phyloP scores from a whole-genome alignment of 2,797 vertebrate species.

The Etheostoma perlongum region DNA sequence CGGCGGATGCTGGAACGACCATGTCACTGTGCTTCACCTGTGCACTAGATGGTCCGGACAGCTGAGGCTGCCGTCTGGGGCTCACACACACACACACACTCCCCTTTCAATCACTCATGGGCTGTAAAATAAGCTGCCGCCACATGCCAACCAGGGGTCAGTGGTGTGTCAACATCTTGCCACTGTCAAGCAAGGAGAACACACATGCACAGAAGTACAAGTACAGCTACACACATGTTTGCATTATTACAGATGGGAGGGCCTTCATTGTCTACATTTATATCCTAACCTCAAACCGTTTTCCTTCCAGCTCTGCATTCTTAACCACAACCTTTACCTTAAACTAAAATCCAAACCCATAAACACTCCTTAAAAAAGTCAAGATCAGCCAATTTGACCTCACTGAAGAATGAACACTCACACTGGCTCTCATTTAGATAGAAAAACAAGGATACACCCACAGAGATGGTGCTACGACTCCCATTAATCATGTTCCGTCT shows the following conservation, averaged over 20 bases:
- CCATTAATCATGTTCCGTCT: conserved; percentile 24
- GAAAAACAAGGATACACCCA: conserved; percentile 24
- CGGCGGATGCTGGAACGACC: conserved; percentile 55
- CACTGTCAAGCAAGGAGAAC: conserved; percentile 49
- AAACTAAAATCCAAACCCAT: conserved; percentile 43
- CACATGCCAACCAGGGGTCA: conserved; percentile 69
- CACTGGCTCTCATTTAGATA: conserved; percentile 20
- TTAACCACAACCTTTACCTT: conserved; percentile 52
- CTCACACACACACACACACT: conserved; percentile 43
- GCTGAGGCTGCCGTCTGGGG: conserved; percentile 40
- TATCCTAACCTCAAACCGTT: conserved; percentile 20
- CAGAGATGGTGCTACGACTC: conserved; percentile 13
- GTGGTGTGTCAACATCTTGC: conserved; percentile 60
- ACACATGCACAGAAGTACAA: background rate
- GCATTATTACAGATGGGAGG: conserved; percentile 20
- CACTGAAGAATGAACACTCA: conserved; percentile 17
- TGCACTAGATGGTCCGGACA: conserved; percentile 40
- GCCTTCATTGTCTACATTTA: conserved; percentile 21
- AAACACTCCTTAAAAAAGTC: conserved; percentile 40
- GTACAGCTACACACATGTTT: conserved; percentile 15
- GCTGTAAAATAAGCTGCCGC: conserved; percentile 69
- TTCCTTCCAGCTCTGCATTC: conserved; percentile 36
- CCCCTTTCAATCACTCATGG: conserved; percentile 56
- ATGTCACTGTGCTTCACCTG: conserved; percentile 68
- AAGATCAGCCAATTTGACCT: conserved; percentile 36